Conservation (phyloP, 2,113 vertebrate genomes). For the Thunnus maccoyii region DNA sequence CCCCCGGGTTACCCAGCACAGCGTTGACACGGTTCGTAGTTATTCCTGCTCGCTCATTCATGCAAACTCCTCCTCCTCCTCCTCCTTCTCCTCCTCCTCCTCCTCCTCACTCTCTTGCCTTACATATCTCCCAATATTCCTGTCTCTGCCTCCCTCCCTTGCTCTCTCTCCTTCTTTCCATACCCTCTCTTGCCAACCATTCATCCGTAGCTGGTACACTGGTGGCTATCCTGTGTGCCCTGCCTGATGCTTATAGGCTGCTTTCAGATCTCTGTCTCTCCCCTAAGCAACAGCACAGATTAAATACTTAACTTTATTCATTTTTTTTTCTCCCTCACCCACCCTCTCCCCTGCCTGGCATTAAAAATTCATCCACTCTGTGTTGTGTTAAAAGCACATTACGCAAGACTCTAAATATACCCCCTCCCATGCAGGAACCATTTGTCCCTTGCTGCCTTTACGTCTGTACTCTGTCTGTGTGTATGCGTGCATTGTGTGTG, state of each 20-base stretch:
- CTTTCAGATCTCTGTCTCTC: conserved; percentile 69
- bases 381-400: conserved; percentile 85
- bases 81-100: background rate
- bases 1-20: conserved; percentile 59
- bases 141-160: conserved; percentile 39
- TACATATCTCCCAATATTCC: conserved; percentile 56
- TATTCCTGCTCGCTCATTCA: conserved; percentile 79
- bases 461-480: conserved; percentile 53
- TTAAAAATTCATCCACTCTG: conserved; percentile 84
- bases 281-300: conserved; percentile 79
- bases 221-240: conserved; percentile 49
- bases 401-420: conserved; percentile 84
- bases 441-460: conserved; percentile 72
- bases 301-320: conserved; percentile 82
- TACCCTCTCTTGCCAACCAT: conserved; percentile 53
- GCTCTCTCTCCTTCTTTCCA: conserved; percentile 39
- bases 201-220: conserved; percentile 64
- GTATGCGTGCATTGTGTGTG: conserved; percentile 31
- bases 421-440: conserved; percentile 63
- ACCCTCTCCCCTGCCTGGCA: conserved; percentile 58
- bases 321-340: conserved; percentile 51
- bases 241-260: conserved; percentile 61
- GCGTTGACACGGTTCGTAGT: conserved; percentile 68
- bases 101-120: conserved; percentile 57
- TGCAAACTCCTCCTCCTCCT: conserved; percentile 55